Evolutionary conservation across 2,113 vertebrate genomes (phyloP), one percentile per base, ranked within the genome.

Genomic region (Machaerirhynchus nigripectus): DNA sequence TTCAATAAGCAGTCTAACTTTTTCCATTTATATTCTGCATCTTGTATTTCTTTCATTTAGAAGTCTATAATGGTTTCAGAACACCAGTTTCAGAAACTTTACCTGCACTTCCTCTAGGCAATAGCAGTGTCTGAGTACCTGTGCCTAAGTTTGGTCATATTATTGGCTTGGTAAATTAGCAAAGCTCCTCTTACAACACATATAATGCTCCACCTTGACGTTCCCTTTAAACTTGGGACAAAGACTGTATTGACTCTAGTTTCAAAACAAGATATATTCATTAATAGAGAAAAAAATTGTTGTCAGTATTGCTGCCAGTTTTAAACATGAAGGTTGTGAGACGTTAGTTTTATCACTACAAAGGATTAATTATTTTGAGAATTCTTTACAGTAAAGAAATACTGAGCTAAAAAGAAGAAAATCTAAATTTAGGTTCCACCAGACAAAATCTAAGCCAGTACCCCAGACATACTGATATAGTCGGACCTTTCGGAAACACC

Each of bases 201-300:
- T 33, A 7, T 2, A 64, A 28, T 46, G 35, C 4, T 74, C 17
- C 17, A 31, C 10, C 26, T 37, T 68, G 39, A 60, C 7, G 12
- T 70, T 73, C 26, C 5, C 4, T 52, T 88, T 42, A 74, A 80
- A 33, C 20, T 83, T 42, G 2, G 5, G 10, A 50, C 37, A 61
- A 61, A 61, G n/a, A 44, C 0, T 11, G 6, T 15, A 56, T 67
- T 78, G 82, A 39, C 9, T 61, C 13, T 26, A 18, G 15, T 63
- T 85, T 75, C 61, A 79, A 79, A 85, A 60, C 20, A 47, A 52
- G 27, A 10, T 18, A 64, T 3, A 12, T 42, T 69, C 33, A 75
- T 19, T 10, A 85, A 77, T 0, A 44, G 21, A 40, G 20, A 4
- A 70, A 44, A 44, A 57, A 70, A 17, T 0, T 3, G 1, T 10